A percentile compares a stretch with the other conserved stretches of the same genome.
Evolutionary conservation across 2,797 vertebrate species (phyloP).

Genomic region (Graptemys geographica): DNA sequence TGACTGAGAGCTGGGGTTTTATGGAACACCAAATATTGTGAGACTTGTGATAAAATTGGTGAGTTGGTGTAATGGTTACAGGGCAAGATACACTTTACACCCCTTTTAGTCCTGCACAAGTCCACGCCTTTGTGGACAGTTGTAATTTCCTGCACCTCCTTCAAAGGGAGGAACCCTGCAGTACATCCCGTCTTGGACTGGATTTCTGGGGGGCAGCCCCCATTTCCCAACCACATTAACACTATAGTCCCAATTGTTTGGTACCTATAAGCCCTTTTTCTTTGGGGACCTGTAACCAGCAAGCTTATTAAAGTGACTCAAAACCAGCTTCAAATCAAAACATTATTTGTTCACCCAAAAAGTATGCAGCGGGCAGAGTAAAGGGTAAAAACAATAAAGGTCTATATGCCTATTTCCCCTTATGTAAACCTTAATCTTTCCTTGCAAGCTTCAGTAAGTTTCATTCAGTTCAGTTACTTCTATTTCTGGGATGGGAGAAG

Average conservation of each 20-base stretch:
- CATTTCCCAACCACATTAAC: no score
- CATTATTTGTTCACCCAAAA: not conserved
- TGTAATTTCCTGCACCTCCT: not conserved
- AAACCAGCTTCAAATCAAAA: not conserved
- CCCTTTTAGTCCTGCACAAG: not conserved
- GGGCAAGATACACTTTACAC: not conserved
- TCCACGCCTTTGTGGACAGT: not conserved
- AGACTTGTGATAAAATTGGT: not conserved
- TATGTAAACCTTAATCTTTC: not conserved
- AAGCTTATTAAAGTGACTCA: accelerated
- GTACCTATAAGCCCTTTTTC: no score
- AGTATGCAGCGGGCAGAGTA: not conserved
- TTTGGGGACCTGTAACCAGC: not conserved
- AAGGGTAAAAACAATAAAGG: accelerated
- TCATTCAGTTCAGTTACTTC: not conserved
- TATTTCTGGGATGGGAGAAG: not conserved
- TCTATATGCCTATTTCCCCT: accelerated
- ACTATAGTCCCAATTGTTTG: no score
- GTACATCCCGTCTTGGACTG: no score
- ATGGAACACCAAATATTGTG: no score
- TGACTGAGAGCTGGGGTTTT: no score
- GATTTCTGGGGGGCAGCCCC: no score
- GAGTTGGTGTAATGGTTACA: not conserved
- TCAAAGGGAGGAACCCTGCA: no score
- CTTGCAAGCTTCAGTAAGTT: not conserved